These are phyloP conservation scores for Monoplex corrugatus DNA, from an alignment of 2,888 invertebrate genomes.

Conservation along the genomic window DNA sequence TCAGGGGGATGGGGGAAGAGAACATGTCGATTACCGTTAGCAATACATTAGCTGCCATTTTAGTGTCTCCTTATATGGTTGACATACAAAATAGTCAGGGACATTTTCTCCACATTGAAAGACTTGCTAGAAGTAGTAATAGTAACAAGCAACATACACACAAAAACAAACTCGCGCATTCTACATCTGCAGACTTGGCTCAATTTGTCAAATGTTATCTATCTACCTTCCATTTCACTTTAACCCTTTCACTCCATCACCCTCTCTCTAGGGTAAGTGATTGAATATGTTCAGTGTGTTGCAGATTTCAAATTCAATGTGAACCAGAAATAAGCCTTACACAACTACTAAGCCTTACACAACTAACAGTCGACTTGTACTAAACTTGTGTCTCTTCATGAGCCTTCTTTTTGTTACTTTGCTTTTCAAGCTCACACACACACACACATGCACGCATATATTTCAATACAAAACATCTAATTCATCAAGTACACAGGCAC, in stretches of 20 bases:
- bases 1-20: not conserved
- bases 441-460: not conserved
- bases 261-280: not conserved
- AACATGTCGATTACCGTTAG: conserved; percentile 8
- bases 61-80: conserved; percentile 22
- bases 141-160: not conserved
- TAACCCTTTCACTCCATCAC: too few relatives aligned
- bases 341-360: not conserved
- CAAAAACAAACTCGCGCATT: too few relatives aligned
- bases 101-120: conserved; percentile 10
- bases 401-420: not conserved
- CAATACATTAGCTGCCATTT: conserved; percentile 41
- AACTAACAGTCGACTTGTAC: not conserved
- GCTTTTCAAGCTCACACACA: not conserved
- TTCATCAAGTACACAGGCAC: not conserved
- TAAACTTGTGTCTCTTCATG: not conserved
- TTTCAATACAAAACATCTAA: not conserved
- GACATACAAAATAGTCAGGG: not conserved
- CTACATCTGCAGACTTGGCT: too few relatives aligned
- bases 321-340: not conserved
- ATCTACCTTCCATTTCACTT: too few relatives aligned
- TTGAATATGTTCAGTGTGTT: not conserved
- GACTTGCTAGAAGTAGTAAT: conserved; percentile 2
- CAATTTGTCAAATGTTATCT: too few relatives aligned
- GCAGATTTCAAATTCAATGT: not conserved